A percentile compares a stretch with the other conserved stretches of the same genome.
Evolutionary conservation across 2,113 vertebrate species (phyloP).

Genomic region (Corvus cornix): DNA sequence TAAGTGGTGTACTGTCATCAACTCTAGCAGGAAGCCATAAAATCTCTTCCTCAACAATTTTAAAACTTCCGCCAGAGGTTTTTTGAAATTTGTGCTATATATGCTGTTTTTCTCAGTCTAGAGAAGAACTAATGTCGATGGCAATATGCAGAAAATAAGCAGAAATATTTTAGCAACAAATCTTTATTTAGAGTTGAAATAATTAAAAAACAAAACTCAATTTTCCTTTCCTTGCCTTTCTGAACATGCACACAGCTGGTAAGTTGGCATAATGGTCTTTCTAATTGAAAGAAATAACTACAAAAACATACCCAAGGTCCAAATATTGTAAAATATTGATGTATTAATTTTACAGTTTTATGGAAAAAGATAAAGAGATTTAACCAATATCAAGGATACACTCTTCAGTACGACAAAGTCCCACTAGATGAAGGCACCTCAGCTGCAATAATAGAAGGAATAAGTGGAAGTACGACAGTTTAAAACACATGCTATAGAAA

Average conservation of each 20-base stretch:
- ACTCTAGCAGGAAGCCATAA: background rate
- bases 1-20: background rate
- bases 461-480: background rate
- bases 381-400: background rate
- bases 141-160: background rate
- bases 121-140: background rate
- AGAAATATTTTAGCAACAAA: background rate
- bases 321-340: background rate
- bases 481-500: background rate
- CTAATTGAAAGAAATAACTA: background rate
- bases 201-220: background rate
- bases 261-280: background rate
- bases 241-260: background rate
- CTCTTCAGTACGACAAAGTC: background rate
- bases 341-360: background rate
- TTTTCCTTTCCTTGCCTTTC: background rate
- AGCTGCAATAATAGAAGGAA: background rate
- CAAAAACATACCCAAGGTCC: background rate
- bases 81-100: background rate
- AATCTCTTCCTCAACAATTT: background rate
- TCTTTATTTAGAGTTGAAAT: background rate
- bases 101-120: background rate
- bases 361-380: background rate
- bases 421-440: background rate
- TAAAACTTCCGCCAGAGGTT: background rate